Conservation (phyloP, 2,797 vertebrate genomes). For the Menidia menidia region DNA sequence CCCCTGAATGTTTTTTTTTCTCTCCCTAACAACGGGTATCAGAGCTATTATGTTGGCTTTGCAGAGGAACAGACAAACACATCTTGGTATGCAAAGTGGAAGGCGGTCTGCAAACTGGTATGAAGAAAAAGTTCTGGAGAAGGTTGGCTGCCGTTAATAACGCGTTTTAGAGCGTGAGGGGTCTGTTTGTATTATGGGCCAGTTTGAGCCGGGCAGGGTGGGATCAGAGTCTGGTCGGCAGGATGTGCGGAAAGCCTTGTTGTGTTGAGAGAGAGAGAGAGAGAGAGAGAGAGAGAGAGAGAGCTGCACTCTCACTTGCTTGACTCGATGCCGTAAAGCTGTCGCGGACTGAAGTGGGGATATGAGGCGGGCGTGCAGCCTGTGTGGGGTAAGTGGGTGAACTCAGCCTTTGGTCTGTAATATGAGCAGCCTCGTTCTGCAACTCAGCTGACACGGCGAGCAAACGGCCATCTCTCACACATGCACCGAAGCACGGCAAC, state of each 20-base stretch:
- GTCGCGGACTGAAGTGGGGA: constrained; percentile 45
- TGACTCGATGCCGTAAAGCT: constrained; percentile 70
- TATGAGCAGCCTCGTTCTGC: constrained; percentile 45
- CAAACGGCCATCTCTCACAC: constrained; percentile 19
- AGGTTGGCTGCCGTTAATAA: constrained; percentile 68
- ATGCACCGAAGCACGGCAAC: constrained; percentile 14
- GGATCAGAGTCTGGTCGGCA: constrained; percentile 60
- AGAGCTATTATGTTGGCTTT: constrained; percentile 69
- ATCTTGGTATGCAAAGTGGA: constrained; percentile 68
- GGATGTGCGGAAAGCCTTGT: constrained; percentile 54
- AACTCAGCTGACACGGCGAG: constrained; percentile 37
- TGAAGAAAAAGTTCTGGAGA: constrained; percentile 66
- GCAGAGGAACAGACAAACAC: constrained; percentile 71
- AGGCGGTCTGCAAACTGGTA: constrained; percentile 49
- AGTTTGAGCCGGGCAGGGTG: constrained; percentile 35
- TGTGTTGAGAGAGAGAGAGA: constrained; percentile 37
- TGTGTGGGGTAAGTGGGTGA: constrained; percentile 59
- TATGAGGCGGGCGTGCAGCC: constrained; percentile 57
- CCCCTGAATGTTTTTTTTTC: constrained; percentile 23
- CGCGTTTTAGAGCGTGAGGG: constrained; percentile 53
- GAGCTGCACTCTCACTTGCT: constrained; percentile 34
- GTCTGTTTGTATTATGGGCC: constrained; percentile 66
- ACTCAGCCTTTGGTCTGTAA: constrained; percentile 46
- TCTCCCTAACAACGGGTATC: constrained; percentile 65
- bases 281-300: background rate